Percentiles rank a stretch among this genome's conserved stretches.
Conservation (phyloP, 2,797 vertebrate species). For the Aselliscus stoliczkanus region DNA sequence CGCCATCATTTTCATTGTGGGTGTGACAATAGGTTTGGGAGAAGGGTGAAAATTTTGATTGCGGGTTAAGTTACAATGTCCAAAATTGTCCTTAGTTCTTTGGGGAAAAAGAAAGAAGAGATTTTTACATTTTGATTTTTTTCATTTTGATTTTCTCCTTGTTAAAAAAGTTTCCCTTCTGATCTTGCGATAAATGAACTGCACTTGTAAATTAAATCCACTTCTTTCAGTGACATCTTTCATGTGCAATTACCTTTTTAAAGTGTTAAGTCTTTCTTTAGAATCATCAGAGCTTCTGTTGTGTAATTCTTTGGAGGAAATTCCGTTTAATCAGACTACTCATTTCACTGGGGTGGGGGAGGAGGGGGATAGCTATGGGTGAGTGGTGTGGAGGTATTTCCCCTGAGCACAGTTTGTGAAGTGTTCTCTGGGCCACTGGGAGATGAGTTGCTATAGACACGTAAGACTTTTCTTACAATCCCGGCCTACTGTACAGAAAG, state of each 20-base stretch:
- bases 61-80: neutral
- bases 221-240: neutral
- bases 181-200: neutral
- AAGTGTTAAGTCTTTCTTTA: constrained; percentile 13
- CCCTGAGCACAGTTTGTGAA: neutral
- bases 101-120: neutral
- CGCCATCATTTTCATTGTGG: neutral
- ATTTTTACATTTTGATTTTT: constrained; percentile 16
- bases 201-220: neutral
- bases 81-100: neutral
- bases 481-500: neutral
- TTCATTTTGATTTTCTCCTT: neutral
- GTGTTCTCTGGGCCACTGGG: neutral
- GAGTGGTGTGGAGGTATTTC: neutral
- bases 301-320: constrained; percentile 4
- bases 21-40: neutral
- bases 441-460: constrained; percentile 11
- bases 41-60: neutral
- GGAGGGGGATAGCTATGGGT: neutral
- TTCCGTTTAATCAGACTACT: neutral
- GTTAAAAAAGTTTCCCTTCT: neutral
- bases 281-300: neutral
- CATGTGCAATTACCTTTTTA: neutral
- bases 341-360: too few relatives aligned
- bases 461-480: neutral